Evolutionary conservation across 1,140 invertebrate species (phyloP), one percentile per base, ranked within the genome.

Genomic region (Cylas formicarius): DNA sequence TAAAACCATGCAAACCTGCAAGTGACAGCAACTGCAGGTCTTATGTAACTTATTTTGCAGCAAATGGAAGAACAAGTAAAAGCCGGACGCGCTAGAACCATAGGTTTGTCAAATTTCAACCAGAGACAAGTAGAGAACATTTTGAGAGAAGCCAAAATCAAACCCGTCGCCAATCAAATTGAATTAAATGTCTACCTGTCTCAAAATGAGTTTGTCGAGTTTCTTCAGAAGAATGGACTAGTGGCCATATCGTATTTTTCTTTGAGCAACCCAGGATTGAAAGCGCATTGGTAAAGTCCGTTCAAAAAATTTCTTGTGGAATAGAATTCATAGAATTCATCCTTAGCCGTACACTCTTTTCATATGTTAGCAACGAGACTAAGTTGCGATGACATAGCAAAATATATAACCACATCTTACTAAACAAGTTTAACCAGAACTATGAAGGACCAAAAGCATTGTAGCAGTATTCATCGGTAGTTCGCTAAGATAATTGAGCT

Each of bases 131-230:
- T 86, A 36, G 53, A 69, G 36, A 70, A 72, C 19, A 72, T 87
- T 34, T 68, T 79, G 27, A 72, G 81, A 27, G 73, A 72, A 42
- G 72, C 76, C 20, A 70, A 70, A 42, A 75, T 86, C 19, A 76
- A 76, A 46, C 84, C 83, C 1, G 75, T 76, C 38, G 82, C 80
- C 58, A 65, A 85, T 18, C 76, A 89, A 72, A 71, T 90, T 21
- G 88, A 92, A 59, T 67, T 86, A 20, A 86, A 93, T 60, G 78
- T 81, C 0, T 88, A 88, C 55, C 75, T 86, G 48, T 86, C 90
- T 60, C 89, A 93, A 63, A 72, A 73, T n/a, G 69, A 77, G 19
- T 62, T 94, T 14, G 69, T 82, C 6, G 70, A 82, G 48, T 88
- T 81, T 45, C 92, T 88, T 59, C 68, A 75, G 34, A 58, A 71